Percentiles rank a stretch among this genome's conserved stretches.
These are phyloP conservation scores for Onychomys leucogaster DNA, from an alignment of 2,797 vertebrate species.

Conservation along the genomic window DNA sequence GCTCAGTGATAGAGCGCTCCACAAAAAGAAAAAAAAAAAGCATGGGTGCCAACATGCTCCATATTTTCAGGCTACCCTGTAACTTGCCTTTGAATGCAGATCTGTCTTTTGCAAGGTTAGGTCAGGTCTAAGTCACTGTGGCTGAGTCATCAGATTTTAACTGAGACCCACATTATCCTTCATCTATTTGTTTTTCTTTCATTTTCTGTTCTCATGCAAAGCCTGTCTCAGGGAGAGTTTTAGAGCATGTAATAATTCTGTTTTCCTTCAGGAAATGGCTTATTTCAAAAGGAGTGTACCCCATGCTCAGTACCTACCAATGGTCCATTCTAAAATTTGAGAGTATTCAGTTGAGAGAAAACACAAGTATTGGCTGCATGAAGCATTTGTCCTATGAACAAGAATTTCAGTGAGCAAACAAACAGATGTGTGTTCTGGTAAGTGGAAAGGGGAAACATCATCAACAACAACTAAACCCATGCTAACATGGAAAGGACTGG, in stretches of 20 bases:
- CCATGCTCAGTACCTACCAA: not conserved
- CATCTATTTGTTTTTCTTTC: not conserved
- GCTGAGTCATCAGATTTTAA: not conserved
- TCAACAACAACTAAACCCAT: not conserved
- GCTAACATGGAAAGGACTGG: not conserved
- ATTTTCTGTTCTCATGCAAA: not conserved
- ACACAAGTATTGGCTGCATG: not conserved
- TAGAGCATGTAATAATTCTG: not conserved
- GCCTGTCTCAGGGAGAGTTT: not conserved
- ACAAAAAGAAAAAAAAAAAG: too few species aligned
- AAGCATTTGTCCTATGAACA: not conserved
- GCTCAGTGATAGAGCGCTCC: too few species aligned
- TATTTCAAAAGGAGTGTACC: not conserved
- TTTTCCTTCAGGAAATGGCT: not conserved
- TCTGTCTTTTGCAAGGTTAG: not conserved
- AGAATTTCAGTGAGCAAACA: not conserved
- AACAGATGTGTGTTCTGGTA: not conserved
- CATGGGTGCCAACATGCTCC: not conserved
- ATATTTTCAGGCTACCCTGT: not conserved
- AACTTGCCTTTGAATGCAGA: not conserved
- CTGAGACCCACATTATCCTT: not conserved
- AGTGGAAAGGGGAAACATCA: not conserved
- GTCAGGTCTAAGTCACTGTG: too few species aligned
- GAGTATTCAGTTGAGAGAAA: not conserved
- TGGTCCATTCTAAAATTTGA: not conserved